These are phyloP conservation scores for Lagenorhynchus albirostris DNA, from an alignment of 2,113 vertebrate genomes.

Conservation along the genomic window DNA sequence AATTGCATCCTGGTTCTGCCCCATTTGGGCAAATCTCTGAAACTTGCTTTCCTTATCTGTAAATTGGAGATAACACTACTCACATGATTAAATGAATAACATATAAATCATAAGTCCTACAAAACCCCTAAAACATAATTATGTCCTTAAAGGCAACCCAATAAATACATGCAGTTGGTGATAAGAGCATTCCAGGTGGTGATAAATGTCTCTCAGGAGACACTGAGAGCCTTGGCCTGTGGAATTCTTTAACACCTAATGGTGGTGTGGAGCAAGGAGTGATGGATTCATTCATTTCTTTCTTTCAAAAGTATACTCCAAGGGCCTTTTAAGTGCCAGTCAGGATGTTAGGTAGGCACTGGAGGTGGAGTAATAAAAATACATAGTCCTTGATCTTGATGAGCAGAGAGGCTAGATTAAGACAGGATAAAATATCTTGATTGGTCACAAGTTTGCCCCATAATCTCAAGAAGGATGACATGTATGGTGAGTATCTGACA, in stretches of 20 bases:
- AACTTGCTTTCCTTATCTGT: background rate
- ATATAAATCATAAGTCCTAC: background rate
- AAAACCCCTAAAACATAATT: background rate
- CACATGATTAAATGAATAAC: background rate
- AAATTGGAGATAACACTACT: background rate
- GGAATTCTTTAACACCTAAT: background rate
- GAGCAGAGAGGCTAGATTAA: background rate
- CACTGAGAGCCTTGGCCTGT: background rate
- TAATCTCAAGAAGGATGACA: background rate
- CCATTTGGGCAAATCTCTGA: background rate
- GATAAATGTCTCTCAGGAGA: background rate
- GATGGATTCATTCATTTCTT: background rate
- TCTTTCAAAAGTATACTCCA: background rate
- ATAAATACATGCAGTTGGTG: background rate
- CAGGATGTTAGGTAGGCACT: background rate
- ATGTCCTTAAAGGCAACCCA: background rate
- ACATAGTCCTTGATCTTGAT: background rate
- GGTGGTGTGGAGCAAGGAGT: background rate
- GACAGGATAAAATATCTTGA: background rate
- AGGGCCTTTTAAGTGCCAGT: background rate
- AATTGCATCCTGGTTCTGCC: background rate
- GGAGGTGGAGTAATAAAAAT: background rate
- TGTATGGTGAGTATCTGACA: background rate
- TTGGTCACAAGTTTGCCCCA: background rate
- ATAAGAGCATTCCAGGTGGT: background rate